phyloP scores from a whole-genome alignment of 30 jellyfish, hydroid and myxozoan species.

The Morbakka virulenta region DNA sequence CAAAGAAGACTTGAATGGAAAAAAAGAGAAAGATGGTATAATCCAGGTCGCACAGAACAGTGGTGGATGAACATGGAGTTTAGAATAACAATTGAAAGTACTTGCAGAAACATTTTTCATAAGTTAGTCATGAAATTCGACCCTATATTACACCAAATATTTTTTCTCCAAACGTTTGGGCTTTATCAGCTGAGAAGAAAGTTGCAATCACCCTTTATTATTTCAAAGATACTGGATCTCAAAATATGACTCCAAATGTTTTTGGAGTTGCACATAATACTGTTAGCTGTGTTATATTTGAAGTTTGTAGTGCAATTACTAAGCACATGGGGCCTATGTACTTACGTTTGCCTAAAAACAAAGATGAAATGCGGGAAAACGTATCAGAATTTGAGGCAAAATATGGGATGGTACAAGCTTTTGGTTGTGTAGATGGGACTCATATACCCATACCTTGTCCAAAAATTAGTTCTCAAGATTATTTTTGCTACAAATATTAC shows the following conservation, averaged over 20 bases:
- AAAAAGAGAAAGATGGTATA: neutral
- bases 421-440: slow-evolving; percentile 76
- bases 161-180: slow-evolving; percentile 34
- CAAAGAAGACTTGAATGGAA: neutral
- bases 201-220: slow-evolving; percentile 43
- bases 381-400: slow-evolving; percentile 50
- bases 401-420: slow-evolving; percentile 57
- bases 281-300: slow-evolving; percentile 14
- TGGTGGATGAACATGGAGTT: neutral
- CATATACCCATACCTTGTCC: slow-evolving; percentile 50
- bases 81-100: neutral
- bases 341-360: slow-evolving; percentile 25
- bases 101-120: slow-evolving; percentile 12
- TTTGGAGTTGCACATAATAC: slow-evolving; percentile 62
- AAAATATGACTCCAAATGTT: slow-evolving; percentile 50
- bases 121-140: slow-evolving; percentile 45
- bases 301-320: slow-evolving; percentile 53
- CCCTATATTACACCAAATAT: slow-evolving; percentile 46
- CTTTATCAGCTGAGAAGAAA: slow-evolving; percentile 36
- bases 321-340: slow-evolving; percentile 52
- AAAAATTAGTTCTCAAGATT: slow-evolving; percentile 10
- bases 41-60: neutral
- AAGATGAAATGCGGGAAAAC: slow-evolving; percentile 41
- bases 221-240: slow-evolving; percentile 63
- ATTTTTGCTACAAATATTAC: slow-evolving; percentile 36